Evolutionary conservation across 2,113 vertebrate genomes (phyloP), one percentile per base, ranked within the genome.

Genomic region (Corythoichthys intestinalis): DNA sequence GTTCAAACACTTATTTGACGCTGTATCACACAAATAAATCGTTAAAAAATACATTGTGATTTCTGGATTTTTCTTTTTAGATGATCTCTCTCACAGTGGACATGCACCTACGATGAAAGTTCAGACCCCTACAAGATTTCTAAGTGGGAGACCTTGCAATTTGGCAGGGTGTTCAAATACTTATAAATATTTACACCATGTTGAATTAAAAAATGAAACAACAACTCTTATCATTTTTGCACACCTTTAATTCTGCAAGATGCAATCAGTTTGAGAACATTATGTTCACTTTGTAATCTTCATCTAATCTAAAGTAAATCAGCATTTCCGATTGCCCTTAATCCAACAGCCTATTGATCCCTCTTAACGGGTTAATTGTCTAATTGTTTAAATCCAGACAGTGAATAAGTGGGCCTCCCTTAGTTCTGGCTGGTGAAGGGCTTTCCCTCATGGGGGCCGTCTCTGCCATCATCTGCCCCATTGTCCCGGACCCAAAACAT

Each of bases 381-480:
- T 88, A 87, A 91, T 88, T 85, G 76, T 83, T 76, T 84, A 78
- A 90, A 70, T 87, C 82, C 84, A 81, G 79, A 80, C 78, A 75
- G 69, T 58, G 17, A 78, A 73, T 65, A 74, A 67, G 17, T 47
- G 78, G 70, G 37, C 63, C 9, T 47, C 6, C 61, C 35, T 73
- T 48, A 57, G 37, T 64, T 82, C 44, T n/a, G 58, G 75, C 39
- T n/a, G 58, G 75, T 75, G 49, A 70, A 57, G 71, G 60, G 73
- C 71, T 78, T 37, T 44, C 41, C 41, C 41, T 60, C 44, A 1
- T 66, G 53, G 38, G 73, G 65, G n/a, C 62, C 68, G 44, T 11
- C 39, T 73, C 46, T 20, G 44, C 70, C 49, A 58, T 83, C 74
- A 67, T 71, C 66, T 83, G 83, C 72, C 58, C 72, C 35, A 39